Conservation (phyloP, 2,888 invertebrate species). For the Cactoblastis cactorum region DNA sequence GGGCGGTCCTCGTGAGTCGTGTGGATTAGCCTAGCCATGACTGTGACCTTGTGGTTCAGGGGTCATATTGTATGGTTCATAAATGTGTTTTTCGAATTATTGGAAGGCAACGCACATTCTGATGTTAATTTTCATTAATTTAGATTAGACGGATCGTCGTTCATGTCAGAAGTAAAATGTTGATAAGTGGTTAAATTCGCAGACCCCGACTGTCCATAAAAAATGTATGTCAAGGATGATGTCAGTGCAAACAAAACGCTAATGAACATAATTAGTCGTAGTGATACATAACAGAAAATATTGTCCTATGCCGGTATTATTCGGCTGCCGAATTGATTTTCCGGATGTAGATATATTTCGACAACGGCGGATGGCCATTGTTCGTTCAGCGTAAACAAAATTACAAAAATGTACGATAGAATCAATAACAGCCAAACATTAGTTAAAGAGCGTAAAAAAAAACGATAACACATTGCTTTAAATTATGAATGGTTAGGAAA, state of each 20-base stretch:
- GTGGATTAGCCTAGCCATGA: conserved; percentile 5
- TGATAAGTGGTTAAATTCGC: too few species aligned
- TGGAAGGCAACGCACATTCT: too few species aligned
- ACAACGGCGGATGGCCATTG: conserved; percentile 1
- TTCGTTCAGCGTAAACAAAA: conserved; percentile 5
- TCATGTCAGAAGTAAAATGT: too few species aligned
- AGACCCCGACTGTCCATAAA: too few species aligned
- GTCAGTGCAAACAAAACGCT: too few species aligned
- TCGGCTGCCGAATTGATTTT: not conserved
- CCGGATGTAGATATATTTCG: not conserved
- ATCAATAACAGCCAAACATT: conserved; percentile 8
- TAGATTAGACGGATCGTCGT: too few species aligned
- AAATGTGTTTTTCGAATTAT: too few species aligned
- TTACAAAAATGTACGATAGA: conserved; percentile 5
- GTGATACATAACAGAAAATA: not conserved
- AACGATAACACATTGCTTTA: not conserved
- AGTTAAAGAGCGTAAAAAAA: not conserved
- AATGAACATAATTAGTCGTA: too few species aligned
- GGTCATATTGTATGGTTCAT: not conserved
- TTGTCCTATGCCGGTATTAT: not conserved
- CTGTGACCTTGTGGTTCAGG: conserved; percentile 2
- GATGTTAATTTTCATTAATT: too few species aligned
- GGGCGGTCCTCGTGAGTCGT: conserved; percentile 4
- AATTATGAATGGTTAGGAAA: not conserved
- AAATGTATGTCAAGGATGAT: too few species aligned